These are phyloP conservation scores for Chymomyza fuscimana DNA, from an alignment of 2,888 invertebrate genomes.

Conservation along the genomic window DNA sequence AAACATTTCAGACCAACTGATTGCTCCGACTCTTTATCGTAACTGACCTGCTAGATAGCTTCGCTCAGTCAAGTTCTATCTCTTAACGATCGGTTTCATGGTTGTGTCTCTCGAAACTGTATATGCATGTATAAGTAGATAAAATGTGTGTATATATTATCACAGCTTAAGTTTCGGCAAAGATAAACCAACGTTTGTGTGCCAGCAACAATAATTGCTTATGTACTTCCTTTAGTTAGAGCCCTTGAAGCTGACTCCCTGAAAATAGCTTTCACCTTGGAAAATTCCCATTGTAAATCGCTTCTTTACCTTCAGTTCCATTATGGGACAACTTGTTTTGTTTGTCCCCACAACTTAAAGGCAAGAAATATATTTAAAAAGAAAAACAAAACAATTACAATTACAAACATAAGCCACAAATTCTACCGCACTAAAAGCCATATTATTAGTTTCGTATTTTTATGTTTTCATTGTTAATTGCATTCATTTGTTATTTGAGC, in stretches of 20 bases:
- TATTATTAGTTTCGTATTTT: neutral
- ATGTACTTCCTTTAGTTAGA: too few species aligned
- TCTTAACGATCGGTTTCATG: neutral
- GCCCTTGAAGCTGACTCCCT: neutral
- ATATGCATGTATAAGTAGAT: neutral
- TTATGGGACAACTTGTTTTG: neutral
- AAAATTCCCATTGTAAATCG: constrained; percentile 22
- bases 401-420: constrained; percentile 16
- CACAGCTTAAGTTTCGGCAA: neutral
- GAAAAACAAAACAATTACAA: neutral
- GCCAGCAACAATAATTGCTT: too few species aligned
- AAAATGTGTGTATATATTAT: neutral
- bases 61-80: neutral
- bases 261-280: constrained; percentile 30
- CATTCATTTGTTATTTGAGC: constrained; percentile 10
- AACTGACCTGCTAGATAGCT: too few species aligned
- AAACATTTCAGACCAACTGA: constrained; percentile 61
- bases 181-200: neutral
- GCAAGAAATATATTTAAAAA: neutral
- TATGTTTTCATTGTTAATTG: constrained; percentile 2
- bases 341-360: constrained; percentile 16
- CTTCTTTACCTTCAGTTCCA: neutral
- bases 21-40: neutral
- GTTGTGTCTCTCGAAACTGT: neutral
- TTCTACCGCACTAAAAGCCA: constrained; percentile 28